Conservation (phyloP, 2,888 invertebrate species). For the Xanthorhoe spadicearia region DNA sequence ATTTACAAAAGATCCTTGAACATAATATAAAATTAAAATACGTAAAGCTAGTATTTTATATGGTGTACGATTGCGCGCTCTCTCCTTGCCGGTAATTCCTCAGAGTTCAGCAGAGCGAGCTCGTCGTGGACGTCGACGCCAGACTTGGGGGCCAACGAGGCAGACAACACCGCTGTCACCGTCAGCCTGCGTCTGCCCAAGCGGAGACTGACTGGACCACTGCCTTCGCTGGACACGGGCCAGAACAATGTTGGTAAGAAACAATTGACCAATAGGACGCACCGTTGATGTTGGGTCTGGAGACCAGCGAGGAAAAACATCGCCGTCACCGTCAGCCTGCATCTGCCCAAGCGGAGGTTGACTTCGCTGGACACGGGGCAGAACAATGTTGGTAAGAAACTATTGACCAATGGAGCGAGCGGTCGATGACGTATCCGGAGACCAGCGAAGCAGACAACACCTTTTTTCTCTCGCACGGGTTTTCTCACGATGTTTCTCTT, state of each 20-base stretch:
- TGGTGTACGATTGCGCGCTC: background rate
- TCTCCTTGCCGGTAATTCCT: conserved; percentile 37
- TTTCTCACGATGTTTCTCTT: too few species aligned
- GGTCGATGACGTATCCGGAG: too few species aligned
- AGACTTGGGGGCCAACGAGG: conserved; percentile 87
- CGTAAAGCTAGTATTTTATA: background rate
- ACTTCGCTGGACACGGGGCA: conserved; percentile 85
- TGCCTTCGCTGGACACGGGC: conserved; percentile 83
- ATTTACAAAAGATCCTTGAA: too few species aligned
- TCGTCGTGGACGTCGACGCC: conserved; percentile 93
- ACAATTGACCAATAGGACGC: background rate
- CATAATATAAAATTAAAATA: too few species aligned
- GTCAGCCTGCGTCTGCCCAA: conserved; percentile 88
- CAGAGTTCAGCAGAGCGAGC: conserved; percentile 75
- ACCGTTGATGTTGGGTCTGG: conserved; percentile 93
- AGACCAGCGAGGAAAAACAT: conserved; percentile 86
- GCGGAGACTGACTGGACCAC: conserved; percentile 85
- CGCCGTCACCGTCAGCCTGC: conserved; percentile 88
- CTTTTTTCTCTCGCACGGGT: too few species aligned
- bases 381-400: conserved; percentile 52
- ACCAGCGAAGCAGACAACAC: too few species aligned
- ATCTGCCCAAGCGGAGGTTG: conserved; percentile 87
- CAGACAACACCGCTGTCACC: conserved; percentile 86
- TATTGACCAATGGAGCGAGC: background rate
- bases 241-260: conserved; percentile 60